Conservation (phyloP, 2,888 invertebrate species). For the Drosophila siamana region DNA sequence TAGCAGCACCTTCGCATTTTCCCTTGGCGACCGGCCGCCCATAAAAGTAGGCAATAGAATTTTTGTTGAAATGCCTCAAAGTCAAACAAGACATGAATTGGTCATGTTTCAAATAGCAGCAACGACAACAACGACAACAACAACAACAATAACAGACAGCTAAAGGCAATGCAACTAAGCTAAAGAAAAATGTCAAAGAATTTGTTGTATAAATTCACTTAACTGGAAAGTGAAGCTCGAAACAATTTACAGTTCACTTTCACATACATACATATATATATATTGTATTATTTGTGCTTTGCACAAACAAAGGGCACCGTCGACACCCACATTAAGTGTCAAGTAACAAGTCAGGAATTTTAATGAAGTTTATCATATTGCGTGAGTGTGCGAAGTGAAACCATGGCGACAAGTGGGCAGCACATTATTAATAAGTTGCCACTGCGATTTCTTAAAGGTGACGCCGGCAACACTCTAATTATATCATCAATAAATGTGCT, state of each 20-base stretch:
- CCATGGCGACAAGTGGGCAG: slow-evolving; percentile 3
- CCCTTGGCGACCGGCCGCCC: not conserved
- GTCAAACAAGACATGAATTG: slow-evolving; percentile 64
- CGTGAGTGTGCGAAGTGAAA: not conserved
- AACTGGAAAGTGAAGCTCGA: slow-evolving; percentile 32
- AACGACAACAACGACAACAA: too few relatives aligned
- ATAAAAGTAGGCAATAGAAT: slow-evolving; percentile 47
- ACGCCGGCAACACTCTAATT: not conserved
- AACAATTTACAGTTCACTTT: slow-evolving; percentile 13
- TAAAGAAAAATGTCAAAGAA: slow-evolving; percentile 35
- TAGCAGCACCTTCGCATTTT: slow-evolving; percentile 2
- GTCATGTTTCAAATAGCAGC: slow-evolving; percentile 41
- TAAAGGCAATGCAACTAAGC: slow-evolving; percentile 1
- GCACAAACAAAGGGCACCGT: not conserved
- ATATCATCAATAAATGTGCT: not conserved
- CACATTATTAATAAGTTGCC: slow-evolving; percentile 3
- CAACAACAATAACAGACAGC: not conserved
- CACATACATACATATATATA: not conserved
- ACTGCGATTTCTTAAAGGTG: not conserved
- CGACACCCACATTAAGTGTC: slow-evolving; percentile 12
- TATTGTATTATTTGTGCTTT: slow-evolving; percentile 3
- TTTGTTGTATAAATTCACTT: slow-evolving; percentile 27
- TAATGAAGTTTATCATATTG: not conserved
- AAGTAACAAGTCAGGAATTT: slow-evolving; percentile 6
- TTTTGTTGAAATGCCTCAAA: slow-evolving; percentile 56